Conservation (phyloP, 2,888 invertebrate species). For the Teleogryllus oceanicus region DNA sequence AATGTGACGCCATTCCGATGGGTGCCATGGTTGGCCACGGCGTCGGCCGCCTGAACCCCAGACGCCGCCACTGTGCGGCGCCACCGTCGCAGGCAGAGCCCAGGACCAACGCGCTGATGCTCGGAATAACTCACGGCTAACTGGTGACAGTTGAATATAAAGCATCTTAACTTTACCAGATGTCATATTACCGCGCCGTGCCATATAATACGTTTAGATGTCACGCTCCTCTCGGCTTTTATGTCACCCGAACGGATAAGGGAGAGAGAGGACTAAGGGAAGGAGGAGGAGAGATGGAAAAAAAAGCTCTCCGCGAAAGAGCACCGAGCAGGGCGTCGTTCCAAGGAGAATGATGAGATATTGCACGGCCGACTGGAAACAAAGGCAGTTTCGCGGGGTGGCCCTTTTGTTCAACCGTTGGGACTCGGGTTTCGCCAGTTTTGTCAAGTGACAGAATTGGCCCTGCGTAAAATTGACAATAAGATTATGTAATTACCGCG, state of each 20-base stretch:
- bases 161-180: slow-evolving; percentile 18
- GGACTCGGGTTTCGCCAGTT: too few relatives aligned
- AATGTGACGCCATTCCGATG: neutral
- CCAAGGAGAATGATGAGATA: slow-evolving; percentile 3
- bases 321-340: neutral
- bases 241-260: slow-evolving; percentile 5
- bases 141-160: slow-evolving; percentile 12
- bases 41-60: neutral
- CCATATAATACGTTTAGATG: slow-evolving; percentile 18
- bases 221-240: slow-evolving; percentile 18
- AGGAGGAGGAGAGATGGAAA: neutral
- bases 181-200: slow-evolving; percentile 18
- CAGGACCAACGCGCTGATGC: neutral
- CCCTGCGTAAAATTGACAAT: neutral
- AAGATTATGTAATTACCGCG: neutral
- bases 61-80: neutral
- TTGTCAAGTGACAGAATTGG: slow-evolving; percentile 12
- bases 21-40: neutral
- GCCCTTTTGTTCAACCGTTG: neutral
- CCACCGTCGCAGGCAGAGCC: neutral
- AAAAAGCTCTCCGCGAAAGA: neutral
- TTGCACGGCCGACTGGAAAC: slow-evolving; percentile 6
- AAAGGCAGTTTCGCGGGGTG: neutral
- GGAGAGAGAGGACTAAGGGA: neutral
- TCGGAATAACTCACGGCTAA: slow-evolving; percentile 3